Conservation (phyloP, 2,797 vertebrate species). For the Sphaeramia orbicularis region DNA sequence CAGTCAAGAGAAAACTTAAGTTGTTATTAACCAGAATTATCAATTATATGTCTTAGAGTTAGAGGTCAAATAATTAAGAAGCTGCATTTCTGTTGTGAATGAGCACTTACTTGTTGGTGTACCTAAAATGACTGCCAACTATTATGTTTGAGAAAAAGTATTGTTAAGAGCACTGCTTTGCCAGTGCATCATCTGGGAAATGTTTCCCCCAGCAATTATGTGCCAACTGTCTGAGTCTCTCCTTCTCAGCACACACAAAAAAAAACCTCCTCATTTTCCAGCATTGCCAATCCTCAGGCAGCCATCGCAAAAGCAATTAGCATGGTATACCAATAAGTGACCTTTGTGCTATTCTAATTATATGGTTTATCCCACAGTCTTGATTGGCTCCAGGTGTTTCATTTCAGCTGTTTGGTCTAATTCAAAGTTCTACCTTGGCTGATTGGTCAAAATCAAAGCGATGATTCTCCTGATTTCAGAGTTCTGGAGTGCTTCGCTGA, state of each 20-base stretch:
- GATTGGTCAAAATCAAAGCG: slow-evolving; percentile 77
- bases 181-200: slow-evolving; percentile 15
- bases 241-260: background rate
- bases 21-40: slow-evolving; percentile 5
- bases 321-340: slow-evolving; percentile 39
- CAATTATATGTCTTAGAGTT: background rate
- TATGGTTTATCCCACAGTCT: slow-evolving; percentile 40
- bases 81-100: background rate
- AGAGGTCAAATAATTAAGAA: slow-evolving; percentile 2
- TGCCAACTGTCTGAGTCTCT: slow-evolving; percentile 42
- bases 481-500: slow-evolving; percentile 46
- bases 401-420: slow-evolving; percentile 61
- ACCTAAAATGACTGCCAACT: slow-evolving; percentile 32
- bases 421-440: slow-evolving; percentile 53
- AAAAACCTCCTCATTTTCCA: slow-evolving; percentile 13
- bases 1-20: slow-evolving; percentile 3
- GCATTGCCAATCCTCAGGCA: slow-evolving; percentile 17
- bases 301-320: slow-evolving; percentile 48
- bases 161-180: slow-evolving; percentile 19
- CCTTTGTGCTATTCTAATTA: slow-evolving; percentile 49
- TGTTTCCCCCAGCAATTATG: slow-evolving; percentile 6
- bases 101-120: slow-evolving; percentile 11
- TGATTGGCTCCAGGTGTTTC: slow-evolving; percentile 75
- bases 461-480: slow-evolving; percentile 67
- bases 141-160: slow-evolving; percentile 24